Evolutionary conservation across 1,140 invertebrate species (phyloP).

Genomic region (Bombus pascuorum): DNA sequence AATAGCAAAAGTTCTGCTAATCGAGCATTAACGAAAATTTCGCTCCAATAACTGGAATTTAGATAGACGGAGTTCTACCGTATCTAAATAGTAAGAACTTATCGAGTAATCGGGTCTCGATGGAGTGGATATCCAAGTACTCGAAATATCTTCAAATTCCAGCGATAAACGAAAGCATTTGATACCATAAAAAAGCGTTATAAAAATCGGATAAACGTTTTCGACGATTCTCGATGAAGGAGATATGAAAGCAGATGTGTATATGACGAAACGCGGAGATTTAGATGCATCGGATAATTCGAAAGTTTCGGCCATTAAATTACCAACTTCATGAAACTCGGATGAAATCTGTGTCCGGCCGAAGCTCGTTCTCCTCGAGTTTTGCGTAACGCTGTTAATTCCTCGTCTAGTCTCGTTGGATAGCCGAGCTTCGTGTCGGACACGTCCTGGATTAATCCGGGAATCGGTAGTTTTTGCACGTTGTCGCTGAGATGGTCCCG

Average conservation of each 20-base stretch:
- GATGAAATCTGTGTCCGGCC: conserved; percentile 8
- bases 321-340: conserved; percentile 15
- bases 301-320: conserved; percentile 16
- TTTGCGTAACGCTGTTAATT: conserved; percentile 42
- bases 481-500: background rate
- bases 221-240: background rate
- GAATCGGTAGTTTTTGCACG: conserved; percentile 42
- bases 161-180: background rate
- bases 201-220: background rate
- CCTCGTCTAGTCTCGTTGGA: background rate
- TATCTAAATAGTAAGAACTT: background rate
- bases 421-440: conserved; percentile 8
- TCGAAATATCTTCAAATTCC: too few relatives aligned
- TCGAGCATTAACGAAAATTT: too few relatives aligned
- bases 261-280: background rate
- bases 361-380: conserved; percentile 25
- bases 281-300: background rate
- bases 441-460: conserved; percentile 53
- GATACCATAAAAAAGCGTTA: background rate
- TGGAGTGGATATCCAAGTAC: background rate
- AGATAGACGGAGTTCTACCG: too few relatives aligned
- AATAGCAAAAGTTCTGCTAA: too few relatives aligned
- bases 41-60: too few relatives aligned
- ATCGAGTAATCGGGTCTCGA: background rate
- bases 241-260: rapidly evolving